Evolutionary conservation across 2,113 vertebrate genomes (phyloP), one percentile per base, ranked within the genome.

Genomic region (Vanacampus margaritifer): DNA sequence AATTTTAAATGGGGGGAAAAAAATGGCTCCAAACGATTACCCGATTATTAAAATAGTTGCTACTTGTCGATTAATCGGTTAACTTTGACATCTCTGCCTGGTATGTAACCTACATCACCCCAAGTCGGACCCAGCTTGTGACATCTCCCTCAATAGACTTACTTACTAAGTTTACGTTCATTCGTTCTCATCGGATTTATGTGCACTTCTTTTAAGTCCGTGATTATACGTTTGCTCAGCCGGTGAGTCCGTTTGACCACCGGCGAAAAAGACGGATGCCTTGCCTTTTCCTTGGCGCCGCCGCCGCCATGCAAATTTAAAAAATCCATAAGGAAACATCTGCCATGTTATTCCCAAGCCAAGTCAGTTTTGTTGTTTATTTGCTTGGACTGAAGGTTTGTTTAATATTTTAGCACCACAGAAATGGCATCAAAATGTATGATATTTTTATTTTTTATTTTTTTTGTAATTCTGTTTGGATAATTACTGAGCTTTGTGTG

Each of bases 401-500:
- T n/a, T n/a, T n/a, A n/a, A n/a, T 81, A 81, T 75, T 86, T 84
- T 64, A 59, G 65, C 67, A 26, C 74, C 39, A 9, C 76, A 76
- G 74, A 78, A 76, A 56, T 79, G 73, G 74, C 72, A 56, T 76
- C 45, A 23, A 51, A 51, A 51, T 51, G n/a, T 46, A 6, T 41
- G 60, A 80, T 69, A 61, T 59, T n/a, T 69, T 59, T 61, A 68
- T 64, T 59, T n/a, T 69, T 59, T 61, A 68, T 74, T 71, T 68
- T 61, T 75, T 41, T 21, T 3, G 43, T 16, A 17, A 19, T 12
- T 78, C 79, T 84, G 76, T 76, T 71, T 72, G 67, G 69, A 83
- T 80, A 81, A 82, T 86, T 82, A 83, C 80, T 62, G 73, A 85
- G 79, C 79, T 32, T 32, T 74, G 57, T 61, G 73, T 68, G 79